Percentiles rank a stretch among this genome's conserved stretches.
phyloP scores from a whole-genome alignment of 2,113 vertebrate species.

The Pseudopipra pipra region DNA sequence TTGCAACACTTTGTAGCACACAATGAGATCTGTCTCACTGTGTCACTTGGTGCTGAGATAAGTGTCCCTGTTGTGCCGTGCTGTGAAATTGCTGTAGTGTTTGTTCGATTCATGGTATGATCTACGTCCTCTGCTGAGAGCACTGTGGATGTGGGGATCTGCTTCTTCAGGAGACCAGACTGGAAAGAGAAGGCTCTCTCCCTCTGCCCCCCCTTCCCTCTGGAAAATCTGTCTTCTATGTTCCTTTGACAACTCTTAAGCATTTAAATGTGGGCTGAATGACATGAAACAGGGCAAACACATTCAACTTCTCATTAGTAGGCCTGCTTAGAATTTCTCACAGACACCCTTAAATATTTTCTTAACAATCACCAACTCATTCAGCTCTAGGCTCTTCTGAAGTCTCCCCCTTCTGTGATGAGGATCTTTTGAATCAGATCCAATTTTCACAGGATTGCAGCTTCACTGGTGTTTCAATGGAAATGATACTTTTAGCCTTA shows the following conservation, averaged over 20 bases:
- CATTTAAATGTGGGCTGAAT: not conserved
- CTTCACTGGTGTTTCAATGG: not conserved
- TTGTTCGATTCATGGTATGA: not conserved
- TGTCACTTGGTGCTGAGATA: not conserved
- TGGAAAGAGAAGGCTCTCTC: not conserved
- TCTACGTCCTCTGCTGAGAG: not conserved
- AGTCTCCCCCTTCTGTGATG: not conserved
- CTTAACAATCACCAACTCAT: not conserved
- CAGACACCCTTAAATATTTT: not conserved
- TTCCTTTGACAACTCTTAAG: not conserved
- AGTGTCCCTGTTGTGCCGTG: not conserved
- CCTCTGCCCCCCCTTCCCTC: fast-evolving
- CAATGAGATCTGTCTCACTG: not conserved
- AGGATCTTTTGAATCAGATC: not conserved
- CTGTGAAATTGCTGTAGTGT: not conserved
- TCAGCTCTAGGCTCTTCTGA: not conserved
- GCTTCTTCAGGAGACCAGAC: not conserved
- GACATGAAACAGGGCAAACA: fast-evolving
- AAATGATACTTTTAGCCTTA: not conserved
- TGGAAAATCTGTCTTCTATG: not conserved
- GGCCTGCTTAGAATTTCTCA: not conserved
- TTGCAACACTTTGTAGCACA: not conserved
- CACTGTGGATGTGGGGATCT: not conserved
- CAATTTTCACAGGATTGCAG: not conserved
- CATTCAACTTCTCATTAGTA: not conserved